Evolutionary conservation across 2,888 invertebrate species (phyloP), one percentile per base, ranked within the genome.

Genomic region (Eupithecia abbreviata): DNA sequence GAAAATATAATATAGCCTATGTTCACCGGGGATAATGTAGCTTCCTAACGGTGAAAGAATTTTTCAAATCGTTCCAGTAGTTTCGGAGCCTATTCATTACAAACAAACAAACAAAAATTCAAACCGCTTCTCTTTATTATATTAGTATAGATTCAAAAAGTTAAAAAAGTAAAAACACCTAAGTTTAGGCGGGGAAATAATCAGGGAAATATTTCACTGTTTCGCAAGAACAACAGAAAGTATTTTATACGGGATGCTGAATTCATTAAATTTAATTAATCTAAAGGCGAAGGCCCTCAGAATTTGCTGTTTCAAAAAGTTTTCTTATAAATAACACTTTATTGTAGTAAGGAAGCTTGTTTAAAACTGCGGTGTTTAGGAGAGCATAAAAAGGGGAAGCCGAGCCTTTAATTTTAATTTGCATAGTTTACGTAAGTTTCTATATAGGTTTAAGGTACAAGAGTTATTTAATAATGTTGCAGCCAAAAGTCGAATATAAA

Each of bases 201-300:
- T 43, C 65, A 72, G 12, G 43, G 51, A 73, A 76, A 74, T 78
- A 78, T 76, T 76, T 74, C 55, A 74, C 78, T 74, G 71, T 71
- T 75, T 66, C 67, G 55, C 62, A 72, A 76, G 62, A 78, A 76
- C 72, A 77, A 76, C 76, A 74, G 76, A 73, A 81, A 78, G 80
- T 83, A 82, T 81, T 82, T 83, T 78, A 82, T 81, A 79, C 78
- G 76, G 75, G 77, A 75, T 76, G 76, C 72, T 77, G 73, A 80
- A 80, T 84, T 84, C 82, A 84, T 84, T 84, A 83, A 84, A 82
- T 85, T 82, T 81, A 84, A 84, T 83, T 83, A 84, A 82, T 83
- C 80, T 75, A 66, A 78, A 77, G 75, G 79, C 83, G 75, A 72
- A 73, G 76, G 77, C 78, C 78, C 76, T 78, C 67, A 83, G 83